Conservation (phyloP, 2,888 invertebrate genomes). For the Drosophila anomalata region DNA sequence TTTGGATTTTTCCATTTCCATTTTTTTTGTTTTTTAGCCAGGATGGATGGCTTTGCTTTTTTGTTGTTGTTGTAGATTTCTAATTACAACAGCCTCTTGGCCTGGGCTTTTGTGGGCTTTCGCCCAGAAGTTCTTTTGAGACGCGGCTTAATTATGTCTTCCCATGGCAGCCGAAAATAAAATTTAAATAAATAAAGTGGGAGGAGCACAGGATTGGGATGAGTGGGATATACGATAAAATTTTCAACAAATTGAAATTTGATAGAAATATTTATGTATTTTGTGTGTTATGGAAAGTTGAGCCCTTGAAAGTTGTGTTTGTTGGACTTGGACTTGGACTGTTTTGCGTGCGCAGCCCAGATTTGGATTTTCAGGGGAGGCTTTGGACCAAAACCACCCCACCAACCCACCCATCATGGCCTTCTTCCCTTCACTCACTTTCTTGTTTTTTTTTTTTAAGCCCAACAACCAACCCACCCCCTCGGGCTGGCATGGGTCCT, state of each 20-base stretch:
- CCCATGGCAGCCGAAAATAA: slow-evolving; percentile 19
- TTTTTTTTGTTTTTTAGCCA: slow-evolving; percentile 1
- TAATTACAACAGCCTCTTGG: slow-evolving; percentile 61
- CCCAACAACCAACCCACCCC: slow-evolving; percentile 5
- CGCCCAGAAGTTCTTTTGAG: slow-evolving; percentile 50
- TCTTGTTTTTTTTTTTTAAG: not conserved
- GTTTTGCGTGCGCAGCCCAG: slow-evolving; percentile 38
- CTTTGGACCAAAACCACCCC: not conserved
- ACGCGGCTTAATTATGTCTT: slow-evolving; percentile 70
- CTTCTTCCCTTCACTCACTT: not conserved
- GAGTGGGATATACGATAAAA: slow-evolving; percentile 20
- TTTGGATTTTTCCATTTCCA: slow-evolving; percentile 30
- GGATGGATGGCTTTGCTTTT: slow-evolving; percentile 21
- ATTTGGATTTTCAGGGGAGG: slow-evolving; percentile 32
- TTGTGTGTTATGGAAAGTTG: slow-evolving; percentile 6
- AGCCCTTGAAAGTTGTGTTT: slow-evolving; percentile 4
- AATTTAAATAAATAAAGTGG: slow-evolving; percentile 7
- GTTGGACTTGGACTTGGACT: slow-evolving; percentile 1
- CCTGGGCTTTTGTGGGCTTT: slow-evolving; percentile 71
- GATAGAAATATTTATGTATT: slow-evolving; percentile 68
- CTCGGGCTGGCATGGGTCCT: slow-evolving; percentile 2
- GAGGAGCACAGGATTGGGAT: too few species aligned
- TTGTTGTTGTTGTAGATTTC: slow-evolving; percentile 49
- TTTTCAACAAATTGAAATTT: slow-evolving; percentile 76
- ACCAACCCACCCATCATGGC: not conserved